Conservation (phyloP, 2,888 invertebrate genomes). For the Heliconius erato region DNA sequence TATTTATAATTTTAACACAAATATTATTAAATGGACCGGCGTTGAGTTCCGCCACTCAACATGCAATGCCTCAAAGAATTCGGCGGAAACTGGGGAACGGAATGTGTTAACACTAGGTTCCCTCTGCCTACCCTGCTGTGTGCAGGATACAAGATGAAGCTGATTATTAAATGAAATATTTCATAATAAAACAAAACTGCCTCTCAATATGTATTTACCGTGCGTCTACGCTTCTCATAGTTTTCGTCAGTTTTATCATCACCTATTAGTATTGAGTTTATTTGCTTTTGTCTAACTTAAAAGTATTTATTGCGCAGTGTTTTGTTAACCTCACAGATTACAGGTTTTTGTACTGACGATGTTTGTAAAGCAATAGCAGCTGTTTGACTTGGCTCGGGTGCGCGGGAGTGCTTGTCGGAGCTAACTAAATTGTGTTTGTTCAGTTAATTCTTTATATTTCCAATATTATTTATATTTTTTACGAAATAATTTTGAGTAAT, state of each 20-base stretch:
- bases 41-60: neutral
- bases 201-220: slow-evolving; percentile 62
- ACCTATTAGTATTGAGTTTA: slow-evolving; percentile 76
- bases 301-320: slow-evolving; percentile 81
- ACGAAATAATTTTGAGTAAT: neutral
- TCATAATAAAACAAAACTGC: no score
- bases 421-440: slow-evolving; percentile 46
- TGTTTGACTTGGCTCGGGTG: slow-evolving; percentile 68
- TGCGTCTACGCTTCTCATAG: slow-evolving; percentile 71
- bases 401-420: slow-evolving; percentile 59
- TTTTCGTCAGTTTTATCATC: slow-evolving; percentile 75
- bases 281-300: slow-evolving; percentile 67
- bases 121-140: no score
- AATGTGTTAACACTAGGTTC: no score
- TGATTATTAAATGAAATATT: no score
- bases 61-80: neutral
- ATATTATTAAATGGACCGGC: neutral
- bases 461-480: neutral
- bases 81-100: no score
- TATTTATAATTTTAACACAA: neutral
- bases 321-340: slow-evolving; percentile 83
- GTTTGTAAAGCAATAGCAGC: slow-evolving; percentile 79
- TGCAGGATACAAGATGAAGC: no score
- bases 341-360: slow-evolving; percentile 70
- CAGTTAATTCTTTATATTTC: slow-evolving; percentile 35